Evolutionary conservation across 2,113 vertebrate genomes (phyloP), one percentile per base, ranked within the genome.

Genomic region (Lutjanus erythropterus): DNA sequence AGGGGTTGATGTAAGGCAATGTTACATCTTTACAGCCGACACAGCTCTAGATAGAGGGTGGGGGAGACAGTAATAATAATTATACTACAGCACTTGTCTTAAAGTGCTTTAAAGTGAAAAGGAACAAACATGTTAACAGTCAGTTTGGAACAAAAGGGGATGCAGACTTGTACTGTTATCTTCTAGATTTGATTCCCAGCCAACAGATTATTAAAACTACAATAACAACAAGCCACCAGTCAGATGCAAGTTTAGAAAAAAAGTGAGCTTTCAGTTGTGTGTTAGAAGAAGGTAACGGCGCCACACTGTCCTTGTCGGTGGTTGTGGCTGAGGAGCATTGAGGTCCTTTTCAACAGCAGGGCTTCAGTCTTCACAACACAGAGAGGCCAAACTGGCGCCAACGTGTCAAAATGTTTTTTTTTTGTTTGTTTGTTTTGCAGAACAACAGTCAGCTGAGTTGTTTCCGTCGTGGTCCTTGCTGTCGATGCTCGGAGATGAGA

Each of bases 101-200:
- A 55, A 84, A 92, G 85, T 88, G 88, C 85, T 80, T 75, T 23
- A n/a, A 61, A 59, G 78, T 89, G 49, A 79, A 72, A n/a, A 64
- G 50, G 49, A 85, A 90, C 74, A 79, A 61, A 85, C 41, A 27
- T 58, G 42, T n/a, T 77, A 88, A 86, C 85, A 86, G 91, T 90
- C 68, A 71, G 52, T 72, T 25, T 58, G 61, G 46, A 78, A 60
- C 59, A 50, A 53, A 18, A 42, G 3, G 42, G 31, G 44, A 23
- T 56, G 62, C 60, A 78, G 55, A 35, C 61, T 6, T 61, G 65
- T 42, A 25, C 2, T 18, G 50, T 50, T 25, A 33, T 71, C 65
- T 50, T 79, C 73, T 62, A 37, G 52, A 68, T 27, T 33, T 14
- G 78, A 74, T 23, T 71, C 73, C 81, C 70, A 55, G 67, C 69